These are phyloP conservation scores for Dicaeum eximium DNA, from an alignment of 2,113 vertebrate genomes.

Conservation along the genomic window DNA sequence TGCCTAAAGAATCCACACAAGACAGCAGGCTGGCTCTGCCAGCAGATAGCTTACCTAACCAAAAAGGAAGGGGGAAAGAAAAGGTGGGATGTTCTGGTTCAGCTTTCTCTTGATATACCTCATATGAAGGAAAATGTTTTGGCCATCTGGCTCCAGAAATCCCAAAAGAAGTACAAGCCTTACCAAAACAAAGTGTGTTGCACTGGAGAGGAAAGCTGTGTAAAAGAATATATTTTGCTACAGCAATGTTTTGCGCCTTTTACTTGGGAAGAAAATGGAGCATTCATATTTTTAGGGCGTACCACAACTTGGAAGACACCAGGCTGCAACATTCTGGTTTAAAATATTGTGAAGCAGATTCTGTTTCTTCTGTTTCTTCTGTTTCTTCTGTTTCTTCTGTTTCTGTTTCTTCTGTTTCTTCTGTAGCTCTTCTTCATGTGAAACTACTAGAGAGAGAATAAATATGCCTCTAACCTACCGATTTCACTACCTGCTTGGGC, in stretches of 20 bases:
- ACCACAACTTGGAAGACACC: background rate
- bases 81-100: background rate
- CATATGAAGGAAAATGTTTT: background rate
- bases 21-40: background rate
- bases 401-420: background rate
- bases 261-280: background rate
- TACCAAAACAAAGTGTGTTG: background rate
- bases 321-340: background rate
- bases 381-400: background rate
- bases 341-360: background rate
- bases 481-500: background rate
- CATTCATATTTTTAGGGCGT: background rate
- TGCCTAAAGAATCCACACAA: background rate
- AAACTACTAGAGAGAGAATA: background rate
- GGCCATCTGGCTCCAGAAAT: background rate
- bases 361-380: background rate
- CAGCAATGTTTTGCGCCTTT: background rate
- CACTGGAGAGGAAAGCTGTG: background rate
- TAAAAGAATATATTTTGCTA: background rate
- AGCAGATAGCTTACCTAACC: background rate
- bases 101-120: background rate
- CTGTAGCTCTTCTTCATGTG: background rate
- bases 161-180: background rate
- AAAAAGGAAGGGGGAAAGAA: rapidly evolving
- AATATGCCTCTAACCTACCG: background rate